Evolutionary conservation across 2,888 invertebrate species (phyloP).

Genomic region (Drosophila borborema): DNA sequence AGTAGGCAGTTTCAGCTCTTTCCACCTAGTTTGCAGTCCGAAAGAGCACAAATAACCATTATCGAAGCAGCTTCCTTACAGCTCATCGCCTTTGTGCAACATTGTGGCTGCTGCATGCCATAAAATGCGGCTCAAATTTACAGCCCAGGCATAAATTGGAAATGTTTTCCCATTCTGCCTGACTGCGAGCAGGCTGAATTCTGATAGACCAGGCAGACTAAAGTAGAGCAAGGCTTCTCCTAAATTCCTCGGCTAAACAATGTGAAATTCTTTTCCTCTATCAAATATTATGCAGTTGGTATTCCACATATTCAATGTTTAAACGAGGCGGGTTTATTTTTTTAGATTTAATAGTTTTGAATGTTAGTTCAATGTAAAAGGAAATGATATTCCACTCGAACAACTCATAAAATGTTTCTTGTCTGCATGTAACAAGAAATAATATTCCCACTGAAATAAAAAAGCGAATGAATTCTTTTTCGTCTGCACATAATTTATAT

Average conservation of each 20-base stretch:
- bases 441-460: too few species aligned
- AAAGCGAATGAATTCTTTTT: background rate
- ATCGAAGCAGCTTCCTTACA: conserved; percentile 5
- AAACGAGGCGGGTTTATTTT: background rate
- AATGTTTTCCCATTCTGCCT: conserved; percentile 4
- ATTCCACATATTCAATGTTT: background rate
- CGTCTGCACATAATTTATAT: background rate
- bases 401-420: background rate
- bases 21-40: conserved; percentile 26
- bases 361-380: background rate
- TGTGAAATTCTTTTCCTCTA: background rate
- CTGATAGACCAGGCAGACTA: background rate
- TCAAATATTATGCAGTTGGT: conserved; percentile 4
- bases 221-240: background rate
- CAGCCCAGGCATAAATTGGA: conserved; percentile 38
- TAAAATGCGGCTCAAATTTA: conserved; percentile 36
- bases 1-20: background rate
- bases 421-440: background rate
- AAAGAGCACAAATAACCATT: conserved; percentile 4
- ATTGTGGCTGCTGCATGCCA: conserved; percentile 29
- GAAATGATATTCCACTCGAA: background rate
- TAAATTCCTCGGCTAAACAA: background rate
- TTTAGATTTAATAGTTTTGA: background rate
- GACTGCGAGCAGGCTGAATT: background rate
- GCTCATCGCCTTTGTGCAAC: conserved; percentile 35